Conservation (phyloP, 2,888 invertebrate species). For the Ectemnius cavifrons region DNA sequence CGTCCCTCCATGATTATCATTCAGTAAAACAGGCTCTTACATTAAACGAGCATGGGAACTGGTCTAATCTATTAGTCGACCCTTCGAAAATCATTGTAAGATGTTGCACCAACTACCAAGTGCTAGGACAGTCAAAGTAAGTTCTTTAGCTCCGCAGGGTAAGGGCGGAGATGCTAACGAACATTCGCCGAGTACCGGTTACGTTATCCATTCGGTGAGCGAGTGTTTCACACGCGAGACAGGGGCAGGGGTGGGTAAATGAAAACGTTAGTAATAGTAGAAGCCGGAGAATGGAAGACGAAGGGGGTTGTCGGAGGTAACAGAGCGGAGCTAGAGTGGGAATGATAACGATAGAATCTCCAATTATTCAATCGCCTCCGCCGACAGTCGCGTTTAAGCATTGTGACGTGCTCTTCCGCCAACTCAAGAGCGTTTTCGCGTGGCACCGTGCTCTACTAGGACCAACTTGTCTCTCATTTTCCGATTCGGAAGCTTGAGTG, state of each 20-base stretch:
- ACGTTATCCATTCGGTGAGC: background rate
- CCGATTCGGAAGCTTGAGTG: background rate
- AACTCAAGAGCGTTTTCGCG: conserved; percentile 16
- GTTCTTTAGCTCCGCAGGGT: no score
- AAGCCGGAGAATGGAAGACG: conserved; percentile 12
- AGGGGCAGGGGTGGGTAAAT: background rate
- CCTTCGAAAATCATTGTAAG: no score
- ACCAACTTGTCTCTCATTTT: background rate
- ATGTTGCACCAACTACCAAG: no score
- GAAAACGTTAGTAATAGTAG: background rate
- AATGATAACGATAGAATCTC: conserved; percentile 58
- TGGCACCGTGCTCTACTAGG: conserved; percentile 5
- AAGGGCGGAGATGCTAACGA: no score
- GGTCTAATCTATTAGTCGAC: no score
- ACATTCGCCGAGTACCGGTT: background rate
- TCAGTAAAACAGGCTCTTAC: no score
- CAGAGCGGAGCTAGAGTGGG: conserved; percentile 46
- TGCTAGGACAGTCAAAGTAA: no score
- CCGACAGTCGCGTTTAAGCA: conserved; percentile 59
- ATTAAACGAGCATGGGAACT: no score
- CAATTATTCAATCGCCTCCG: conserved; percentile 75
- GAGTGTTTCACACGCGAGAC: background rate
- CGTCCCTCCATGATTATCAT: background rate
- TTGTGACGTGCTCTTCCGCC: conserved; percentile 42
- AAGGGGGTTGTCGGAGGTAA: conserved; percentile 24